Conservation (phyloP, 2,888 invertebrate genomes). For the Dioctria linearis region DNA sequence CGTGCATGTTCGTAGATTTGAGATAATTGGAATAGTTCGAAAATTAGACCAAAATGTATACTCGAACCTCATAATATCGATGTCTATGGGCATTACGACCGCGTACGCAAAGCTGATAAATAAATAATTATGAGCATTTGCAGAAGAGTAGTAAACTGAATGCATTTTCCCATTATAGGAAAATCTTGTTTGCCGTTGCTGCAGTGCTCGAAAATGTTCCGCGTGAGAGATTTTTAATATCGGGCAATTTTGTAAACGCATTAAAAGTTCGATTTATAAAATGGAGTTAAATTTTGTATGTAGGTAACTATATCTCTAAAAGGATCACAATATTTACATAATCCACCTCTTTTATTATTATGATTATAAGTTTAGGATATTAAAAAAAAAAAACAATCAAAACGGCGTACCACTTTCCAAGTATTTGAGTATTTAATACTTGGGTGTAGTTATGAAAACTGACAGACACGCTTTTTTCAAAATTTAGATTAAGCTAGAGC, state of each 20-base stretch:
- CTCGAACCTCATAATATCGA: conserved; percentile 37
- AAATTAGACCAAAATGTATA: conserved; percentile 44
- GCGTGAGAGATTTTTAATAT: conserved; percentile 13
- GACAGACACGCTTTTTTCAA: too few species aligned
- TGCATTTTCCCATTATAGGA: conserved; percentile 38
- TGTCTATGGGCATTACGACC: conserved; percentile 30
- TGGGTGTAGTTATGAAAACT: too few species aligned
- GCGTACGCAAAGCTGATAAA: conserved; percentile 41
- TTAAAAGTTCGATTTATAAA: conserved; percentile 19
- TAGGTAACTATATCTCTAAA: too few species aligned
- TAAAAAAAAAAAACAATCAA: too few species aligned
- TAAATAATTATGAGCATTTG: conserved; percentile 44
- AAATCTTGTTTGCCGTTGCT: conserved; percentile 44
- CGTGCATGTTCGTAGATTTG: conserved; percentile 26
- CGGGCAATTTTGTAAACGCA: conserved; percentile 7
- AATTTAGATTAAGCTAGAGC: too few species aligned
- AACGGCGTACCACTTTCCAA: too few species aligned
- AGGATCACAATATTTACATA: too few species aligned
- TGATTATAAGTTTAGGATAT: too few species aligned
- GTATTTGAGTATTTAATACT: too few species aligned
- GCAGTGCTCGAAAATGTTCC: conserved; percentile 4
- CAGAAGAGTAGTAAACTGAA: conserved; percentile 41
- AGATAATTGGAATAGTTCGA: conserved; percentile 48
- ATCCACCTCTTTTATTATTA: too few species aligned
- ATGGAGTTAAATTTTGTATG: neutral